Evolutionary conservation across 2,888 invertebrate genomes (phyloP).

Genomic region (Cryptus viduatorius): DNA sequence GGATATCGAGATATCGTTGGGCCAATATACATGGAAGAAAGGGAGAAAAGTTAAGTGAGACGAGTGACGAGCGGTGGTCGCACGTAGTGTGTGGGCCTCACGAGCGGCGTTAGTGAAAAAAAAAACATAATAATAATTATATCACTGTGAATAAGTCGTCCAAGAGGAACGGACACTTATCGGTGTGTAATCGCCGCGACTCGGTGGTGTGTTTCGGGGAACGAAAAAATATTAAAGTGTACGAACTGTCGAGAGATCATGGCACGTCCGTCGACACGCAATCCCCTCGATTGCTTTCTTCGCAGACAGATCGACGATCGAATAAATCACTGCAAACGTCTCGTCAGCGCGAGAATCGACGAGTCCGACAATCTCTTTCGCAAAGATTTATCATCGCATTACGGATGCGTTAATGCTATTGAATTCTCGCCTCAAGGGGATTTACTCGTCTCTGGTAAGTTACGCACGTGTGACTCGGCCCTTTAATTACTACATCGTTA

Average conservation of each 20-base stretch:
- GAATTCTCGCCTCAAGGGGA: constrained; percentile 96
- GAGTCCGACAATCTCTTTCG: constrained; percentile 92
- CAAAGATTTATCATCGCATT: constrained; percentile 95
- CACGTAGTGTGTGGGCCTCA: constrained; percentile 1
- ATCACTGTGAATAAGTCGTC: background rate
- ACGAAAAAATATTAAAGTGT: background rate
- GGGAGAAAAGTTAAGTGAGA: constrained; percentile 71
- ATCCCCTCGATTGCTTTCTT: constrained; percentile 87
- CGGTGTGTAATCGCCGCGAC: background rate
- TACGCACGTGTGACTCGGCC: constrained; percentile 23
- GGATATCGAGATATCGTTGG: constrained; percentile 37
- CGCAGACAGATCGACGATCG: constrained; percentile 88
- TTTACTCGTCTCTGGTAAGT: constrained; percentile 94
- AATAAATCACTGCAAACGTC: constrained; percentile 87
- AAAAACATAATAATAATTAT: constrained; percentile 12
- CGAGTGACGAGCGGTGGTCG: constrained; percentile 30
- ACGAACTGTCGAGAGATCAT: background rate
- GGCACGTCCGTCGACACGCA: constrained; percentile 85
- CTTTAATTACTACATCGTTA: background rate
- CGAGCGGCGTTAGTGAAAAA: background rate
- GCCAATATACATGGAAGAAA: constrained; percentile 75
- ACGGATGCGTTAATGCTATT: constrained; percentile 98
- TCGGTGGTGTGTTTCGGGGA: background rate
- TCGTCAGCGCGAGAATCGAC: constrained; percentile 88
- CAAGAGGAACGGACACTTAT: background rate